Conservation (phyloP, 2,113 vertebrate genomes). For the Synodontis membranacea region DNA sequence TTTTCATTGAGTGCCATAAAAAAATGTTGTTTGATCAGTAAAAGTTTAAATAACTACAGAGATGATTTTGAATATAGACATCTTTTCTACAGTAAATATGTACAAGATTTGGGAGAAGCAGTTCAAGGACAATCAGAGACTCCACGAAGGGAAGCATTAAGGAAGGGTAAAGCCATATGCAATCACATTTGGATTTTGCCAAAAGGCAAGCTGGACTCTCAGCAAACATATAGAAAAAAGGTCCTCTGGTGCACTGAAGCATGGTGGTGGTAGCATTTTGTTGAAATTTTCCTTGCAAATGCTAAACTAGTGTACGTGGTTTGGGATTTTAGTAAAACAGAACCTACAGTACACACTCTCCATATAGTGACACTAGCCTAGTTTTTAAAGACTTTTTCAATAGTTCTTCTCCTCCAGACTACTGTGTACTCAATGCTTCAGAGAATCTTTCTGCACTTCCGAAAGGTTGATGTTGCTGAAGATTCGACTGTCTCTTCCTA, state of each 20-base stretch:
- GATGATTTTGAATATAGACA: too few species aligned
- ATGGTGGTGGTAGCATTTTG: background rate
- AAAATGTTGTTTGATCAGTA: background rate
- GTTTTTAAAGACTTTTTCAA: background rate
- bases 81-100: too few species aligned
- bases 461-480: background rate
- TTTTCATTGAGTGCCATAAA: background rate
- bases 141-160: background rate
- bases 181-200: background rate
- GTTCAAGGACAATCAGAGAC: background rate
- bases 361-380: background rate
- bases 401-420: background rate
- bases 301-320: background rate
- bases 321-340: background rate
- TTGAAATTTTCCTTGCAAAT: background rate
- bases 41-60: background rate
- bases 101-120: background rate
- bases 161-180: background rate
- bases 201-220: background rate
- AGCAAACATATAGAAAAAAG: background rate
- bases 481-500: background rate
- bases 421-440: background rate
- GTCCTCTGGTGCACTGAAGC: background rate
- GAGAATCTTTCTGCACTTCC: background rate
- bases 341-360: background rate